Evolutionary conservation across 2,888 invertebrate species (phyloP).

Genomic region (Pherbina coryleti): DNA sequence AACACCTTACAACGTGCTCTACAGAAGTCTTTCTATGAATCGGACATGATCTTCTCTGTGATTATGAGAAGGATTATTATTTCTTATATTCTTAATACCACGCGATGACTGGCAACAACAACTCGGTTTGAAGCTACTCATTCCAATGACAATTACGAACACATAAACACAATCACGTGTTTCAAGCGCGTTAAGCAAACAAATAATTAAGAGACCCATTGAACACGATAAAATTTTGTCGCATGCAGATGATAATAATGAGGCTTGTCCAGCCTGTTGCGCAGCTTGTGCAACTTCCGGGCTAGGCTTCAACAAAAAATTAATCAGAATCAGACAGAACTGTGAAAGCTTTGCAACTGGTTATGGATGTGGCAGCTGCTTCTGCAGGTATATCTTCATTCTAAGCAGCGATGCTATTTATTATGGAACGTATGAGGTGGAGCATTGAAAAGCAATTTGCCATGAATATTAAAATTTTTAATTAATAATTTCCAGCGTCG

Average conservation of each 20-base stretch:
- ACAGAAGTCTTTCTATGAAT: too few relatives aligned
- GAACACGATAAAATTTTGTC: not conserved
- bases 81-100: not conserved
- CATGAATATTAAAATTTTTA: conserved; percentile 36
- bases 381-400: not conserved
- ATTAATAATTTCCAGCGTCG: conserved; percentile 24
- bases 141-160: not conserved
- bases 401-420: not conserved
- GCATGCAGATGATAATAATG: conserved; percentile 6
- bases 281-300: not conserved
- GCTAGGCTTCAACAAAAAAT: not conserved
- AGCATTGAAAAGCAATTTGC: conserved; percentile 24
- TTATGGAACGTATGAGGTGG: not conserved
- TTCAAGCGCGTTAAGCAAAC: conserved; percentile 17
- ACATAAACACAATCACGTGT: not conserved
- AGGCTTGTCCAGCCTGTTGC: not conserved
- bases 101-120: not conserved
- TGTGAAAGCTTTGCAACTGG: not conserved
- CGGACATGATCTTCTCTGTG: too few relatives aligned
- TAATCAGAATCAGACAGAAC: not conserved
- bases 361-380: not conserved
- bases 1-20: too few relatives aligned
- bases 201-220: conserved; percentile 12
- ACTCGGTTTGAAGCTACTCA: not conserved
- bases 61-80: too few relatives aligned